Evolutionary conservation across 1,140 invertebrate genomes (phyloP).

Genomic region (Lepidurus arcticus): DNA sequence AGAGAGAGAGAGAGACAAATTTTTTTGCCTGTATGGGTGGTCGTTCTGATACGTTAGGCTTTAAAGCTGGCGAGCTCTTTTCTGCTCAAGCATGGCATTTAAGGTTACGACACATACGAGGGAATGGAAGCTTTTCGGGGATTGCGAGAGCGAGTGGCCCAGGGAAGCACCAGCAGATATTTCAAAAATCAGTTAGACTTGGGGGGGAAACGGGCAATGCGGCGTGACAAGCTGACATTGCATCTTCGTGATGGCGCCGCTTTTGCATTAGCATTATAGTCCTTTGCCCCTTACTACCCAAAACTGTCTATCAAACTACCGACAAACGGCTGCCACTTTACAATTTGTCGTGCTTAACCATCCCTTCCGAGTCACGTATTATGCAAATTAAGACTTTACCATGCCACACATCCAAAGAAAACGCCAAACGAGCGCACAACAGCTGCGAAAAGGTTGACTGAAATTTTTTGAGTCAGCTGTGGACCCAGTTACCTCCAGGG

Average conservation of each 20-base stretch:
- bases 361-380: conserved; percentile 21
- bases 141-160: not conserved
- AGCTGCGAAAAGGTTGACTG: not conserved
- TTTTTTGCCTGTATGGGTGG: not conserved
- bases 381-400: conserved; percentile 17
- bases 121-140: not conserved
- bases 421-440: not conserved
- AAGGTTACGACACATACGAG: not conserved
- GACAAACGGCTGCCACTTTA: conserved; percentile 21
- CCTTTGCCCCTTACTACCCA: not conserved
- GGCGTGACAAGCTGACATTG: conserved; percentile 14
- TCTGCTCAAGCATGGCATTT: not conserved
- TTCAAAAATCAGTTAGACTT: not conserved
- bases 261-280: conserved; percentile 4
- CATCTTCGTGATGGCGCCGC: conserved; percentile 11
- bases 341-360: conserved; percentile 21
- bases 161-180: not conserved
- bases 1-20: not conserved
- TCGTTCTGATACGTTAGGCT: not conserved
- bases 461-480: not conserved
- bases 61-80: not conserved
- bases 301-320: conserved; percentile 19
- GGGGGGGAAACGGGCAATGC: not conserved
- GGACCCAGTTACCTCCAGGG: not conserved
- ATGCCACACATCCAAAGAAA: conserved; percentile 5